Percentiles rank a stretch among this genome's conserved stretches.
Conservation (phyloP, 2,113 vertebrate species). For the Malaclemys terrapin region DNA sequence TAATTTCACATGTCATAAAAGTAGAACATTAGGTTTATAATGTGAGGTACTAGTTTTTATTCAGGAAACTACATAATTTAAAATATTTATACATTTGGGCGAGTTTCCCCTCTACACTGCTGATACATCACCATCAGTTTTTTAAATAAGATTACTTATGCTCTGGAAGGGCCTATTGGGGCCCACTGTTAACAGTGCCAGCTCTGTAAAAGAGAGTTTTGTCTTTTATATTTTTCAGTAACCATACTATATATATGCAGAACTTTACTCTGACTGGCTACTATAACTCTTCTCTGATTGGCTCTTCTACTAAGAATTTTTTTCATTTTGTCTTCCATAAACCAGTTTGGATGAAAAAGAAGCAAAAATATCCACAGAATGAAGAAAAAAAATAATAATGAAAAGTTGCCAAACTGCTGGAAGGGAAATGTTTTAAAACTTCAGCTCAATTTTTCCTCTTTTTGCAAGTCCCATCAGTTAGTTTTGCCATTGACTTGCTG, state of each 20-base stretch:
- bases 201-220: neutral
- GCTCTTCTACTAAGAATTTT: neutral
- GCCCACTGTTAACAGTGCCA: neutral
- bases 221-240: neutral
- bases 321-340: neutral
- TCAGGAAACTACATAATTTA: neutral
- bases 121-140: neutral
- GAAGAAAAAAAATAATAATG: neutral
- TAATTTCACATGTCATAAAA: neutral
- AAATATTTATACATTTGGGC: neutral
- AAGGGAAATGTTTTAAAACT: neutral
- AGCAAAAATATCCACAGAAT: neutral
- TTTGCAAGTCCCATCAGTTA: neutral
- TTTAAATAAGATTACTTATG: neutral
- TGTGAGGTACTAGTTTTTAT: neutral
- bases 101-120: accelerated
- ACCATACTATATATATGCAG: accelerated
- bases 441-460: neutral
- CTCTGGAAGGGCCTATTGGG: neutral
- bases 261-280: neutral
- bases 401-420: neutral
- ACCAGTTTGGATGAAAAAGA: neutral
- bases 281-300: neutral
- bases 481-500: neutral
- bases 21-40: neutral